Conservation (phyloP, 2,888 invertebrate genomes). For the Ganaspis brasiliensis region DNA sequence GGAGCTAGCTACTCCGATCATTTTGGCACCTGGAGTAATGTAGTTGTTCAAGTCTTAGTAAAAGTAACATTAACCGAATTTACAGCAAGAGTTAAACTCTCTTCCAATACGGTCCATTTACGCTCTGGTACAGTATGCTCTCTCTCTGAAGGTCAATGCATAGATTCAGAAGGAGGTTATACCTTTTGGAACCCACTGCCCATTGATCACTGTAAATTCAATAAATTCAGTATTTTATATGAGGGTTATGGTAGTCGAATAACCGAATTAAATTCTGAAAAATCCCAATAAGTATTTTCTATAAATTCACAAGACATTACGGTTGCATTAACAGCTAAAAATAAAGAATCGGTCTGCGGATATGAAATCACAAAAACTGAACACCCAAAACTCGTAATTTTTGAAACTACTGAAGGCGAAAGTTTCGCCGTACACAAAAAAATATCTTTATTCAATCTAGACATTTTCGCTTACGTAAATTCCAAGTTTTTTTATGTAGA, state of each 20-base stretch:
- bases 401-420: constrained; percentile 27
- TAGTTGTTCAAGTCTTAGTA: too few species aligned
- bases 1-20: too few species aligned
- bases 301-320: constrained; percentile 55
- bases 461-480: constrained; percentile 60
- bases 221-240: constrained; percentile 51
- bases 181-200: not conserved
- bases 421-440: not conserved
- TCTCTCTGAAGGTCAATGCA: not conserved
- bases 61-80: too few species aligned
- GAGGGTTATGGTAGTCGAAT: constrained; percentile 47
- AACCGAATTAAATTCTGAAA: constrained; percentile 18
- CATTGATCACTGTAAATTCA: constrained; percentile 45
- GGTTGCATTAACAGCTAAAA: constrained; percentile 54
- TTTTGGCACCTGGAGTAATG: too few species aligned
- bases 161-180: not conserved
- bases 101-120: not conserved
- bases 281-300: constrained; percentile 24
- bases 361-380: constrained; percentile 47
- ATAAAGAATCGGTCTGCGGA: constrained; percentile 22
- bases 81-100: not conserved
- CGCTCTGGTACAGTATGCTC: not conserved
- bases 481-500: constrained; percentile 67
- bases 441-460: constrained; percentile 23
- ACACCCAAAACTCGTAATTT: constrained; percentile 48